Evolutionary conservation across 2,797 vertebrate species (phyloP), one percentile per base, ranked within the genome.

Genomic region (Acanthurus tractus): DNA sequence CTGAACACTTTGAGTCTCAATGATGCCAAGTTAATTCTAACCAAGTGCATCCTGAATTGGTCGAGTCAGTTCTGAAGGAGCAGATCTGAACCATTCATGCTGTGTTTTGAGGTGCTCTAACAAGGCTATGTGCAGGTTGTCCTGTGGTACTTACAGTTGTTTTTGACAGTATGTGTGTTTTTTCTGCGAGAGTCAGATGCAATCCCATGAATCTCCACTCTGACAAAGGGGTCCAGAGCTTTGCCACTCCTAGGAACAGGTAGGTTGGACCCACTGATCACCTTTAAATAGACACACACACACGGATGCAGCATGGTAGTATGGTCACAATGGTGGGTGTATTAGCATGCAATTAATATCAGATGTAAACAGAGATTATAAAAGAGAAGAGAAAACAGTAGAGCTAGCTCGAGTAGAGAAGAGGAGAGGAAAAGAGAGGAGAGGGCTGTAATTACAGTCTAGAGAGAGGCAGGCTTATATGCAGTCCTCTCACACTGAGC

Each of bases 201-300:
- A 74, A 94, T 93, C 12, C 97, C 96, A 0, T 94, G 89, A 54
- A 97, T 94, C 88, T 97, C 96, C 81, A 98, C 89, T 18, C 88
- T 89, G 61, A 97, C 96, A 34, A 93, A 79, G 3, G 93, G 89
- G 68, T 96, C 81, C 72, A 91, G 67, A 65, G 76, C 17, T 82
- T 90, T 94, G 1, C 83, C 83, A 18, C 63, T 80, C 76, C 63
- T 83, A 20, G 75, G 36, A 23, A 66, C 1, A 1, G 94, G 93
- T 15, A 94, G 82, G 78, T 92, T 91, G 62, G 92, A 91, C 6
- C 96, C 97, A 70, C 96, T 96, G 84, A 98, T 97, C 59, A 98
- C 91, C 97, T 95, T 74, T 25, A 53, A 74, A 55, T 7, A 55
- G 23, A 67, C 11, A 78, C 11, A 78, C 20, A 58, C 38, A 63